Percentiles rank a stretch among this genome's conserved stretches.
These are phyloP conservation scores for Trachymyrmex septentrionalis DNA, from an alignment of 1,140 invertebrate species.

Conservation along the genomic window DNA sequence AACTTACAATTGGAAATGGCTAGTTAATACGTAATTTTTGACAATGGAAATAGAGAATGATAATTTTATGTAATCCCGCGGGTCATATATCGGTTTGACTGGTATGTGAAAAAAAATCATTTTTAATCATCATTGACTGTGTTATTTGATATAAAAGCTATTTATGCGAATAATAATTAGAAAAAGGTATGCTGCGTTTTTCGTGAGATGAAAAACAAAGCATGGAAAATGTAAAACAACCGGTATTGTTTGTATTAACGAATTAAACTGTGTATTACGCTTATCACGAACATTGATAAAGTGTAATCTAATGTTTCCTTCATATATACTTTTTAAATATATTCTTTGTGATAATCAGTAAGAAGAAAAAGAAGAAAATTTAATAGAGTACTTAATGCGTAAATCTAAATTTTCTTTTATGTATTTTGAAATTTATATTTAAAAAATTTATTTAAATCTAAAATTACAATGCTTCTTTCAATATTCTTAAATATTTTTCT, in stretches of 20 bases:
- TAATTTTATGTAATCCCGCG: not conserved
- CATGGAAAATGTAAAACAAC: not conserved
- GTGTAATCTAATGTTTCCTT: not conserved
- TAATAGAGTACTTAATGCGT: not conserved
- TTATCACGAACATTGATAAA: not conserved
- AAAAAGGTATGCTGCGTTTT: not conserved
- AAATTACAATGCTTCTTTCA: not conserved
- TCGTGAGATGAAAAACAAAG: not conserved
- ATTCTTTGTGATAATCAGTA: not conserved
- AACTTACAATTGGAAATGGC: not conserved
- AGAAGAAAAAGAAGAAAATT: not conserved
- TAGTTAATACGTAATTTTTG: not conserved
- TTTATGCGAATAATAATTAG: constrained; percentile 1
- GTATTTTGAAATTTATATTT: not conserved
- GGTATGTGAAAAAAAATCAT: constrained; percentile 3
- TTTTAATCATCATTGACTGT: constrained; percentile 12
- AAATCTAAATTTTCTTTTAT: not conserved
- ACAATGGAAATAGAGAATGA: not conserved
- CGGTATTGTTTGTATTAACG: not conserved
- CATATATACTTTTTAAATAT: not conserved
- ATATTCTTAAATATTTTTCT: not conserved
- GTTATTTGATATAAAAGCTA: not conserved
- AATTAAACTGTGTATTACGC: not conserved
- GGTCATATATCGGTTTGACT: not conserved
- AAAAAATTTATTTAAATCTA: not conserved